These are phyloP conservation scores for Melanargia galathea DNA, from an alignment of 2,888 invertebrate species.

Conservation along the genomic window DNA sequence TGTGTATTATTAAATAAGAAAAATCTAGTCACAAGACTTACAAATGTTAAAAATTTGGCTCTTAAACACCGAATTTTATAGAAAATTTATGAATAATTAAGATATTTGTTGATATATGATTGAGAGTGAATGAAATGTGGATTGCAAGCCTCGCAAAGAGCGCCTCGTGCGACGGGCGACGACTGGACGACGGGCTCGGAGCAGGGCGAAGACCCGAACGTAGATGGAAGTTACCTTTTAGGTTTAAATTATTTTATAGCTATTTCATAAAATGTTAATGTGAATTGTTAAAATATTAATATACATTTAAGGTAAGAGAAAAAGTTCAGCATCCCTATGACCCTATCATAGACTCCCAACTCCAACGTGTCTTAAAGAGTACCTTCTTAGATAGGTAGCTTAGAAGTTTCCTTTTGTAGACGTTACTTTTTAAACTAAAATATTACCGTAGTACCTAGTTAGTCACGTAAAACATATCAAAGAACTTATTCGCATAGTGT, in stretches of 20 bases:
- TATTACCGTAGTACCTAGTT: slow-evolving; percentile 38
- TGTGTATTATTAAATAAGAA: slow-evolving; percentile 78
- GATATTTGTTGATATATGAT: slow-evolving; percentile 56
- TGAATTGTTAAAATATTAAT: slow-evolving; percentile 71
- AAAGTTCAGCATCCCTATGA: slow-evolving; percentile 78
- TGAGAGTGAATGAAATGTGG: slow-evolving; percentile 35
- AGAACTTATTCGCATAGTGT: slow-evolving; percentile 30
- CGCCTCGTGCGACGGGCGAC: slow-evolving; percentile 15
- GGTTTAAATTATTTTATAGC: slow-evolving; percentile 74
- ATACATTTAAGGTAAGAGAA: slow-evolving; percentile 66
- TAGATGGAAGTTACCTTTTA: slow-evolving; percentile 80
- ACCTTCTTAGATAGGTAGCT: slow-evolving; percentile 72
- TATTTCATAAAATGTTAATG: slow-evolving; percentile 71
- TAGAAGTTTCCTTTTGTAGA: slow-evolving; percentile 51
- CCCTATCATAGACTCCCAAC: slow-evolving; percentile 54
- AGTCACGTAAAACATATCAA: slow-evolving; percentile 46
- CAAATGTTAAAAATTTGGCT: slow-evolving; percentile 76
- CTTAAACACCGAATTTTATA: slow-evolving; percentile 73
- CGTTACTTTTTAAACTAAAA: slow-evolving; percentile 41
- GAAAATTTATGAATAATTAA: slow-evolving; percentile 60
- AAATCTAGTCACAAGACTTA: slow-evolving; percentile 82
- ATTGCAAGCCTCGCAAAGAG: slow-evolving; percentile 27
- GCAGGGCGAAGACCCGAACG: slow-evolving; percentile 37
- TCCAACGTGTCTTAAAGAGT: slow-evolving; percentile 77
- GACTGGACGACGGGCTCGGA: slow-evolving; percentile 23